Percentiles rank a stretch among this genome's conserved stretches.
These are phyloP conservation scores for Protobothrops flavoviridis DNA, from an alignment of 2,113 vertebrate genomes.

Conservation along the genomic window DNA sequence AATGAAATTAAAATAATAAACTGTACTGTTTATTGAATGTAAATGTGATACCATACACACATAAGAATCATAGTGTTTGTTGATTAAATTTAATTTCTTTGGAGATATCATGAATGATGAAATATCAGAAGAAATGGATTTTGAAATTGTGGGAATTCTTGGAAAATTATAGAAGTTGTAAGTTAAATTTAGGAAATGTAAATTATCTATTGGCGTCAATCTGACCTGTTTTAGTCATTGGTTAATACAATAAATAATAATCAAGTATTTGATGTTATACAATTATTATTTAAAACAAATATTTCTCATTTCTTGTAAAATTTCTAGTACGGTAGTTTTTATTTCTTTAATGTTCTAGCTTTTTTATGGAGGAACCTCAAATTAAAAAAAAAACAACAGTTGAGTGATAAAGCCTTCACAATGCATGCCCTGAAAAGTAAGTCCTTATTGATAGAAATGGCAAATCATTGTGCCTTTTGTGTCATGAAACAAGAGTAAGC, in stretches of 20 bases:
- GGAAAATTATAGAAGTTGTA: not conserved
- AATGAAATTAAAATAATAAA: not conserved
- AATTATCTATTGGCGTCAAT: not conserved
- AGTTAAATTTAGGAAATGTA: not conserved
- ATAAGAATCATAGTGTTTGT: not conserved
- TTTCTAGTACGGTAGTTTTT: not conserved
- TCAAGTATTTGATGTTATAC: not conserved
- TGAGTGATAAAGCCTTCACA: not conserved
- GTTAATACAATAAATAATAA: not conserved
- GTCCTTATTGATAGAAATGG: not conserved
- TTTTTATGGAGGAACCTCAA: not conserved
- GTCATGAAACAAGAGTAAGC: not conserved
- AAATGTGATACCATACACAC: not conserved
- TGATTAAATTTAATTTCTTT: not conserved
- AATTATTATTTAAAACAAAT: not conserved
- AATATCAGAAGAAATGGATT: not conserved
- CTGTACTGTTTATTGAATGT: not conserved
- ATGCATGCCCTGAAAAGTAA: not conserved
- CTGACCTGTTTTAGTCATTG: not conserved
- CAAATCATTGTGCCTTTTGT: not conserved
- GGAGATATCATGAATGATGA: not conserved
- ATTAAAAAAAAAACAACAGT: not conserved
- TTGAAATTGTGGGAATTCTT: not conserved
- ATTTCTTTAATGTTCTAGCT: not conserved
- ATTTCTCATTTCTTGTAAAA: not conserved